A percentile compares a stretch with the other conserved stretches of the same genome.
Conservation (phyloP, 1,140 invertebrate species). For the Orius laevigatus region DNA sequence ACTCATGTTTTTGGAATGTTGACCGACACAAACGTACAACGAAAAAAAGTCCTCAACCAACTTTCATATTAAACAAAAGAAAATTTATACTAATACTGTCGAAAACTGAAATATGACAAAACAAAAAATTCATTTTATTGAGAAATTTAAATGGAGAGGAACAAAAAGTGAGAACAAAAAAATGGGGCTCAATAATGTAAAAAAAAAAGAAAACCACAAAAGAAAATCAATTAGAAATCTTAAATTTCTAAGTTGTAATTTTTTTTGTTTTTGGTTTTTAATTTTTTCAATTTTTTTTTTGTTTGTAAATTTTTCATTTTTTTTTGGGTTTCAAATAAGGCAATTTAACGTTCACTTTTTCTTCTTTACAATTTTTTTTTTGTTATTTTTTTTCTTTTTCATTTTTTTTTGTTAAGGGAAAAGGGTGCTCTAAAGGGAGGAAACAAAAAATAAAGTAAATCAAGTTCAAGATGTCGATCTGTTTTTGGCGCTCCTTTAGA, state of each 20-base stretch:
- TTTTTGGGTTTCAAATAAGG: slow-evolving; percentile 3
- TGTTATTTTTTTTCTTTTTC: slow-evolving; percentile 7
- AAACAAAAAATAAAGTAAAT: slow-evolving; percentile 1
- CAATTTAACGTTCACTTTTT: slow-evolving; percentile 1
- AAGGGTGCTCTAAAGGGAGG: background rate
- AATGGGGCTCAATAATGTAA: no score
- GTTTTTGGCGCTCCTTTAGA: slow-evolving; percentile 5
- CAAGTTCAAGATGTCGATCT: background rate
- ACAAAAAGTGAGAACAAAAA: no score
- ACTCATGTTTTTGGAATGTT: no score
- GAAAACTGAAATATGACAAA: no score
- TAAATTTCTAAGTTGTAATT: background rate
- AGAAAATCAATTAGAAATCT: no score
- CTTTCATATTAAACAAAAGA: no score
- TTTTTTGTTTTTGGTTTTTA: slow-evolving; percentile 1
- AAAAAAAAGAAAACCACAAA: no score
- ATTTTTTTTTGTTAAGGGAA: background rate
- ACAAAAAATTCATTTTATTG: no score
- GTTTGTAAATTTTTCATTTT: slow-evolving; percentile 5
- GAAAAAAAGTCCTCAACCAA: no score
- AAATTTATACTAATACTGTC: no score
- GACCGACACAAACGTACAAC: no score
- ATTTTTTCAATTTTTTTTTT: slow-evolving; percentile 9
- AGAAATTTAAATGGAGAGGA: no score
- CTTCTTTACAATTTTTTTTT: slow-evolving; percentile 1